Evolutionary conservation across 2,113 vertebrate species (phyloP), one percentile per base, ranked within the genome.

Genomic region (Aviceda subcristata): DNA sequence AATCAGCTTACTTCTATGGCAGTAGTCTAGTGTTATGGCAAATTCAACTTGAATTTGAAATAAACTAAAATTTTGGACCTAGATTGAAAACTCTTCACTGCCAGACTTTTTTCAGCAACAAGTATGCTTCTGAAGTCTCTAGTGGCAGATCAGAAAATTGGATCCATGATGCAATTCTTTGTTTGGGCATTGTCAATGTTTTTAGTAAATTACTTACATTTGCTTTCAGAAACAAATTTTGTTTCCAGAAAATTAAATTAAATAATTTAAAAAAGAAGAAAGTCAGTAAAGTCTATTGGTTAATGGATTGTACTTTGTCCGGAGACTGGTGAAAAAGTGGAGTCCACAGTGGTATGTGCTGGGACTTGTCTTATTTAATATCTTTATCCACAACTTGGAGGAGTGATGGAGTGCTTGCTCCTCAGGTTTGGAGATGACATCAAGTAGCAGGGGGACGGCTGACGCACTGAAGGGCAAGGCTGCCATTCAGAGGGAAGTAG

Each of bases 261-360:
- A 92, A 75, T n/a, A 24, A 48, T n/a, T 14, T 16, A 0, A 0
- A n/a, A 78, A 64, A 53, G 32, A 63, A 11, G 0, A 8, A 30
- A 17, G 43, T 62, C 17, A 56, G 4, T 36, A 29, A n/a, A 51
- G 5, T 59, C 17, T 26, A 3, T 32, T 38, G 8, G 9, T 71
- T 41, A 55, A 57, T 26, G 15, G 22, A 34, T 43, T 46, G 12
- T 23, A 72, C 1, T 32, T 53, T 78, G 23, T 29, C 43, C 63
- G 17, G 22, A 63, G 19, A 51, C 17, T 59, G 17, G 12, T 63
- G 12, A 43, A 86, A 82, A 60, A 12, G 3, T 75, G 5, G 15
- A 62, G 7, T 64, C 15, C 15, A n/a, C 18, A 14, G 27, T 19
- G 20, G 16, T 15, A 5, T 57, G 17, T 41, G 18, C 6, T 62